phyloP scores from a whole-genome alignment of 2,797 vertebrate genomes.

The Arrhamphus sclerolepis region DNA sequence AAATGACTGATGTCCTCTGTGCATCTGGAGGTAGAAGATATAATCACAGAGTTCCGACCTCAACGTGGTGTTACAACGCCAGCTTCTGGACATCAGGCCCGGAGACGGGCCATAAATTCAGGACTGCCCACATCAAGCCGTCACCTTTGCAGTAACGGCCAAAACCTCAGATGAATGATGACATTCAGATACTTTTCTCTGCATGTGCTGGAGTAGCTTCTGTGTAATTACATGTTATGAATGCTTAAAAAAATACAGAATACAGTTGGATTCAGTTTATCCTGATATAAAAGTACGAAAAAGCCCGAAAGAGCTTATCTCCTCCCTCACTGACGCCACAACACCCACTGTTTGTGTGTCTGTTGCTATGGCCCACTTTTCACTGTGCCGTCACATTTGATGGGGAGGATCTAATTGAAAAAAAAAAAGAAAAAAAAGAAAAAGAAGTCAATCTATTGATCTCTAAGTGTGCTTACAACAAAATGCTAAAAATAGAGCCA shows the following conservation, averaged over 20 bases:
- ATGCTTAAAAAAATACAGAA: background rate
- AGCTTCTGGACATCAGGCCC: constrained; percentile 19
- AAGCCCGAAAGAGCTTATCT: background rate
- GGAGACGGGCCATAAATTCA: background rate
- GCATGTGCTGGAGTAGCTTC: background rate
- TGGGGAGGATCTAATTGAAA: constrained; percentile 82
- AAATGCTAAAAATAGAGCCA: constrained; percentile 53
- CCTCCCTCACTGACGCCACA: constrained; percentile 2
- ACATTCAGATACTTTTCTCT: constrained; percentile 11
- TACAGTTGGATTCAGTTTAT: constrained; percentile 21
- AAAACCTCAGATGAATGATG: constrained; percentile 19
- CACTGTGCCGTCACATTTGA: constrained; percentile 82
- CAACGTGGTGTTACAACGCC: constrained; percentile 29
- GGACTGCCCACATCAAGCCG: constrained; percentile 15
- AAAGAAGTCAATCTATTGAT: constrained; percentile 65
- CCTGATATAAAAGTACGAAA: constrained; percentile 5
- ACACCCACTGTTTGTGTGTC: constrained; percentile 63
- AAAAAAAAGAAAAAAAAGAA: constrained; percentile 48
- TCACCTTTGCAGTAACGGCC: constrained; percentile 26
- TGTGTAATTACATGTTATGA: background rate
- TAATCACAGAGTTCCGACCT: constrained; percentile 43
- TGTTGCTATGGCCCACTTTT: constrained; percentile 85
- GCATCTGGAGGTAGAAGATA: constrained; percentile 47
- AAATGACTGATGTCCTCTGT: too few relatives aligned
- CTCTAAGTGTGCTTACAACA: constrained; percentile 59